phyloP scores from a whole-genome alignment of 2,888 invertebrate genomes.

The Xylocampa areola region DNA sequence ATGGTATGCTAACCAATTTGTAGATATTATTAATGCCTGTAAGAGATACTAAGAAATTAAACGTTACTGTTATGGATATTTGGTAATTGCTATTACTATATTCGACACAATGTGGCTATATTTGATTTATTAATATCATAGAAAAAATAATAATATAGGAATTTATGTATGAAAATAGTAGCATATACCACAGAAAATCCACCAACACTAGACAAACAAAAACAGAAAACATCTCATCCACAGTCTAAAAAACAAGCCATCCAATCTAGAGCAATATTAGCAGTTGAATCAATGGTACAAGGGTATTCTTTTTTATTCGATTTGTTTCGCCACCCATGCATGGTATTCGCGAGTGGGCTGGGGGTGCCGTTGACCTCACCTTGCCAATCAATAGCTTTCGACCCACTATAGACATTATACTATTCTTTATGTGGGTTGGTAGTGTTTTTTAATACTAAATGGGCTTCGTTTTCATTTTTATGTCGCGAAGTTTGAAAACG shows the following conservation, averaged over 20 bases:
- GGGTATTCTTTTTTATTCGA: constrained; percentile 63
- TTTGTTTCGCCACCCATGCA: constrained; percentile 68
- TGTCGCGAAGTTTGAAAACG: too few relatives aligned
- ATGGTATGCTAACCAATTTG: too few relatives aligned
- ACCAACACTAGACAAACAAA: background rate
- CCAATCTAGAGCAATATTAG: constrained; percentile 45
- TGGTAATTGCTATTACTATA: too few relatives aligned
- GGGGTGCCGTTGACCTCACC: constrained; percentile 61
- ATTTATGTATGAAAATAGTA: too few relatives aligned
- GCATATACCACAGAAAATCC: background rate
- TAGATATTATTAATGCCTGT: too few relatives aligned
- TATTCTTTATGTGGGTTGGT: constrained; percentile 25
- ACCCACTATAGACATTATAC: constrained; percentile 56
- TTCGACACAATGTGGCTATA: too few relatives aligned
- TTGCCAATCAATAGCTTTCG: constrained; percentile 78
- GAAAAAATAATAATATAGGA: too few relatives aligned
- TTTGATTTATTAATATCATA: too few relatives aligned
- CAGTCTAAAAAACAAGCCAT: constrained; percentile 47
- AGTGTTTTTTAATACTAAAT: background rate
- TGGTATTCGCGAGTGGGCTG: constrained; percentile 71
- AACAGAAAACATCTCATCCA: constrained; percentile 21
- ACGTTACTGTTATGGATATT: too few relatives aligned
- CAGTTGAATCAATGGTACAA: constrained; percentile 36
- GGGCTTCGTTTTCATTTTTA: too few relatives aligned
- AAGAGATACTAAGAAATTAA: too few relatives aligned